Evolutionary conservation across 2,797 vertebrate genomes (phyloP).

Genomic region (Oreochromis mossambicus): DNA sequence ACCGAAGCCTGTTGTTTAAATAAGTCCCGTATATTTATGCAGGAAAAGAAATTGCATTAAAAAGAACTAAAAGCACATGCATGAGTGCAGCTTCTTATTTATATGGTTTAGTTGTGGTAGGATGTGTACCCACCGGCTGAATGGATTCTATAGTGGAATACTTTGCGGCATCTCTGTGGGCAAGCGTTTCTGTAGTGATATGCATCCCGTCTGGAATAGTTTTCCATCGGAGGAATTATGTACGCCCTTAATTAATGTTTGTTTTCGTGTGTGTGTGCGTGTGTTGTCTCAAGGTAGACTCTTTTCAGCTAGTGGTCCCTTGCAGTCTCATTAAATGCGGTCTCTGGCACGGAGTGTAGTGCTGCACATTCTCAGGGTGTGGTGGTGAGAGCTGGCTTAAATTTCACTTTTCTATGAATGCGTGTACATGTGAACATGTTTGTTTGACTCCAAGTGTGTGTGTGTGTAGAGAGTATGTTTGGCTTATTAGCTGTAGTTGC

Average conservation of each 20-base stretch:
- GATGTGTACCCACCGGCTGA: neutral
- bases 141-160: neutral
- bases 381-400: conserved; percentile 44
- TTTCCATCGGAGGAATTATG: conserved; percentile 14
- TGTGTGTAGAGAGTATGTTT: neutral
- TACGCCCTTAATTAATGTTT: conserved; percentile 14
- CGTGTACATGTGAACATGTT: neutral
- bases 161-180: neutral
- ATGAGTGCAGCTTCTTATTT: neutral
- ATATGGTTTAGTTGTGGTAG: neutral
- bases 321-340: conserved; percentile 55
- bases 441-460: neutral
- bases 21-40: neutral
- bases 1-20: neutral
- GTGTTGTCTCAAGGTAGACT: neutral
- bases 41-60: neutral
- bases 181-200: conserved; percentile 14
- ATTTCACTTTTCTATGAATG: conserved; percentile 37
- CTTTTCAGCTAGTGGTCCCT: conserved; percentile 23
- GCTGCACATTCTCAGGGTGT: conserved; percentile 55
- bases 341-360: conserved; percentile 31
- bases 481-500: conserved; percentile 28
- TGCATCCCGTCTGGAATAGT: neutral
- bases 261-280: neutral
- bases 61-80: neutral